Base-by-base conservation (phyloP, 2,797 vertebrate species). In the Phylloscopus collybita region DNA sequence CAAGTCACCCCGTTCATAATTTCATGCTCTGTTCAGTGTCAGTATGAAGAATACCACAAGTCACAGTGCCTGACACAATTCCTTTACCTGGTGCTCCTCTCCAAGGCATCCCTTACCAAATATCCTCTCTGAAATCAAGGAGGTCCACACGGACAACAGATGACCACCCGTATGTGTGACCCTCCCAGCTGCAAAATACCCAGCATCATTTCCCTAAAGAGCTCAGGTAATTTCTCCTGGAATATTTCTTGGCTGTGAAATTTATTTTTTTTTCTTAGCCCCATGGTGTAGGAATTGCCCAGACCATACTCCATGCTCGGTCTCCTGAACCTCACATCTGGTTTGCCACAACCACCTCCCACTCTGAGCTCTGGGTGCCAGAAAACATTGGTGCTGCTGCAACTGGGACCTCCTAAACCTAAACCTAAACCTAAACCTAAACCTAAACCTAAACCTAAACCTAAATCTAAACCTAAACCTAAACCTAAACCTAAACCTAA, bases 261-360 rank as follows among this genome's bases (percentile, higher is more conserved):
- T 56, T 26, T 13, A 13, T 40, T 40, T 40, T 40, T 84, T 85
- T 83, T 71, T 16, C 32, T 84, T 16, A 54, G 36, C 13, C 26
- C 50, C 6, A 0, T 1, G 20, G 36, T 34, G 34, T 40, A 4
- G 2, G 14, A 70, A 30, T 75, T 50, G 29, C 49, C 14, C 57
- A 59, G 45, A 42, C 3, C 38, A 30, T 47, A 49, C 65, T 44
- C 30, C 49, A 8, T 0, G 5, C 21, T 80, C 0, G 0, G 3
- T 42, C 13, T 25, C 42, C 32, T 44, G 34, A 69, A 27, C 38
- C 50, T 74, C 65, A 42, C 17, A 5, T 6, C 21, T 44, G 34
- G 19, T 47, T 83, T 78, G 38, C 13, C 88, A 40, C 32, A 38
- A 26, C 10, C 18, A 25, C 27, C 21, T 76, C 45, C 26, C 19